Evolutionary conservation across 2,888 invertebrate genomes (phyloP).

Genomic region (Muscina levida): DNA sequence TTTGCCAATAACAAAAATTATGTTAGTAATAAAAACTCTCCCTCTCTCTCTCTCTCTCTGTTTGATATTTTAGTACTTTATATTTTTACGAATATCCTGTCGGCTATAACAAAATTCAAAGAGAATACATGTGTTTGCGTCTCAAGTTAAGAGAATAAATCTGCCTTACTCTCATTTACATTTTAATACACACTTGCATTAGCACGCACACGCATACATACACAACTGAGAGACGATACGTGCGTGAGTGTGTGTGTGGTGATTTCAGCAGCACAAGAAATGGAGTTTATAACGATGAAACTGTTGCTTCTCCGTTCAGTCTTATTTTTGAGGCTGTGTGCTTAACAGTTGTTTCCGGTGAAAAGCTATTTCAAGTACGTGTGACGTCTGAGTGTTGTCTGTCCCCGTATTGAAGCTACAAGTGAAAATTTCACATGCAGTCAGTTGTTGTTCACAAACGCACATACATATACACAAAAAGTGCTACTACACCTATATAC

Average conservation of each 20-base stretch:
- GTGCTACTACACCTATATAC: neutral
- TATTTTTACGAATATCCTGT: too few relatives aligned
- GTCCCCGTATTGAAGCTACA: neutral
- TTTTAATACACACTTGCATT: too few relatives aligned
- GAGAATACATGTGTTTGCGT: neutral
- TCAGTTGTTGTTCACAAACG: neutral
- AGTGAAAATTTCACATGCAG: slow-evolving; percentile 22
- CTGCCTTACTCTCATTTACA: too few relatives aligned
- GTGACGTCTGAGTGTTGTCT: slow-evolving; percentile 16
- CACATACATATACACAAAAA: slow-evolving; percentile 5
- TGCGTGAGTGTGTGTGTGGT: neutral
- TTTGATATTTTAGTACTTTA: too few relatives aligned
- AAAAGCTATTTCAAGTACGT: slow-evolving; percentile 43
- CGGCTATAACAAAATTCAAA: slow-evolving; percentile 42
- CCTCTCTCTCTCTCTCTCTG: too few relatives aligned
- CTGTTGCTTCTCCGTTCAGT: slow-evolving; percentile 68
- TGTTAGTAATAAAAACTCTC: too few relatives aligned
- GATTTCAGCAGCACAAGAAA: slow-evolving; percentile 47
- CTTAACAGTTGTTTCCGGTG: slow-evolving; percentile 67
- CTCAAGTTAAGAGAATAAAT: neutral
- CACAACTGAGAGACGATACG: too few relatives aligned
- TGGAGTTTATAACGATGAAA: slow-evolving; percentile 63
- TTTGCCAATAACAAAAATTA: too few relatives aligned
- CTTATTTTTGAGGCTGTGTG: slow-evolving; percentile 66
- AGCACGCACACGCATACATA: slow-evolving; percentile 41